Evolutionary conservation across 2,797 vertebrate species (phyloP).

Genomic region (Poliocrania exsul): DNA sequence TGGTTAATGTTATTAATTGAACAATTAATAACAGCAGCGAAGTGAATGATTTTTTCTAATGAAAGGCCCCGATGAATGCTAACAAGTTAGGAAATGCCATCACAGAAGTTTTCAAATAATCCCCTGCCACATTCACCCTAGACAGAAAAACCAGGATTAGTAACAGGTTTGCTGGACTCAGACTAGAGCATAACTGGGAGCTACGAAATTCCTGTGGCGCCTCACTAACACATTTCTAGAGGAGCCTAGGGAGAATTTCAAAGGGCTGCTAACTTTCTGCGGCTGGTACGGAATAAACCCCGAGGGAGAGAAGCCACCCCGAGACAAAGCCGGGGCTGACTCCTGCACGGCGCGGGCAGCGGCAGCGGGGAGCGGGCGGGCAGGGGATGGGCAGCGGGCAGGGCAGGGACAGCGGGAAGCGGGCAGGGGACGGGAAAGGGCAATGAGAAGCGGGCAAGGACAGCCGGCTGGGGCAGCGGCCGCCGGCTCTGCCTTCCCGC

Average conservation of each 20-base stretch:
- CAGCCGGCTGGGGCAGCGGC: not conserved
- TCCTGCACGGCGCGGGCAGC: not conserved
- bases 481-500: not conserved
- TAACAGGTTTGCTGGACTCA: not conserved
- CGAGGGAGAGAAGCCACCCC: not conserved
- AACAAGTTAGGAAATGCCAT: not conserved
- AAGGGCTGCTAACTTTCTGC: constrained; percentile 24
- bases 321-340: not conserved
- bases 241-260: not conserved
- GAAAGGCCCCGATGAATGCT: not conserved
- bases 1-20: not conserved
- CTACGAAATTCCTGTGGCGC: not conserved
- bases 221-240: not conserved
- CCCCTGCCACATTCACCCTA: not conserved
- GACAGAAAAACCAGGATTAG: not conserved
- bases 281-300: not conserved
- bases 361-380: not conserved
- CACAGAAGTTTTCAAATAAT: not conserved
- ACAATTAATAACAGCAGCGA: not conserved
- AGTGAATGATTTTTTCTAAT: not conserved
- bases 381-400: not conserved
- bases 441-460: not conserved
- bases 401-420: not conserved
- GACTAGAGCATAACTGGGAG: rapidly evolving
- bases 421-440: no score